Evolutionary conservation across 2,888 invertebrate genomes (phyloP), one percentile per base, ranked within the genome.

Genomic region (Pristionchus fissidentatus): DNA sequence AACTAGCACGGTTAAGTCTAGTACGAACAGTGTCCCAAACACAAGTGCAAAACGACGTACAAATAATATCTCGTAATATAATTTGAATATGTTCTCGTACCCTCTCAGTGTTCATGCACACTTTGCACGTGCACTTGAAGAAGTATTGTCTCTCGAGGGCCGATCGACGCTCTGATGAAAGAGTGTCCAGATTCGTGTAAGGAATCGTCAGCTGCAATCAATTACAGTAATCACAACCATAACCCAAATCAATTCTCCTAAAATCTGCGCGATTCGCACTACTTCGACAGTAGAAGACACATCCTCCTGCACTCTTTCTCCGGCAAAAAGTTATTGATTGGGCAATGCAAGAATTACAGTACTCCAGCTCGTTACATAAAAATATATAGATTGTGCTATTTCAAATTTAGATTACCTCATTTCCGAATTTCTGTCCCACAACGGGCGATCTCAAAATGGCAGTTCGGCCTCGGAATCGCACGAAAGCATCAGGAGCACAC

Each of bases 401-500:
- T 26, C 41, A 41, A 8, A 38, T 41, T 66, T 32, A 15, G 10
- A 46, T 1, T 52, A 79, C 79, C 57, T 79, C n/a, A 79, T 55
- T 79, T 8, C 57, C 57, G 79, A 43, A 79, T 19, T 15, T 29
- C 3, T 49, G 26, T 29, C n/a, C 46, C 0, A 32, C 15, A 32
- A 32, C 15, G 41, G 85, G 84, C 60, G 84, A 73, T 3, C 86
- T 77, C 29, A 86, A 81, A 73, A 86, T 66, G 46, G 86, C 86
- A 35, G 77, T 85, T 41, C 83, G 29, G 1, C 86, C 86, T 29
- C 82, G 82, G 43, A 86, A 86, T 8, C 84, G 78, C 70, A 86
- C 85, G 77, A 83, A 85, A 41, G 84, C 84, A 79, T 86, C 86
- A 0, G 86, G 86, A 52, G 60, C 62, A 84, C 86, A 86, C 49